Conservation (phyloP, 1,140 invertebrate species). For the Asobara japonica region DNA sequence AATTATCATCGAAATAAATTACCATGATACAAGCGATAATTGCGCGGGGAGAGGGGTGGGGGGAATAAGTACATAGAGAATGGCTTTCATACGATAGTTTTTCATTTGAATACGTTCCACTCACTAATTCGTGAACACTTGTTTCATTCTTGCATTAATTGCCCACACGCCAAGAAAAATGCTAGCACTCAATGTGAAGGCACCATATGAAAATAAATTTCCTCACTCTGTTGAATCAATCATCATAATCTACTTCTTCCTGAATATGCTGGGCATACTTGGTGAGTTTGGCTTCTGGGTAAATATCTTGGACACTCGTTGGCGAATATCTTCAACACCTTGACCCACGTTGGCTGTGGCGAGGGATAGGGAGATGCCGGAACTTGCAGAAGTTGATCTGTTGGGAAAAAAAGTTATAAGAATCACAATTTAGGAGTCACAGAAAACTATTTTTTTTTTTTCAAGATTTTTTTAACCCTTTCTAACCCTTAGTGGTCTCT, state of each 20-base stretch:
- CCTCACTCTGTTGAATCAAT: background rate
- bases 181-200: background rate
- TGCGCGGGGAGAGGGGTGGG: background rate
- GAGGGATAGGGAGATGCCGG: constrained; percentile 58
- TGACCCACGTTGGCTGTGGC: constrained; percentile 67
- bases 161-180: constrained; percentile 9
- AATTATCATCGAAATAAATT: background rate
- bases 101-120: background rate
- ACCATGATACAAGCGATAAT: background rate
- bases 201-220: constrained; percentile 2
- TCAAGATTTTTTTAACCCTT: too few relatives aligned
- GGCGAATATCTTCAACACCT: constrained; percentile 72
- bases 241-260: constrained; percentile 57
- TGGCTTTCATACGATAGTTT: too few relatives aligned
- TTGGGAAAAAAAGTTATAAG: constrained; percentile 13
- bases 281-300: constrained; percentile 64
- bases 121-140: background rate
- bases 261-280: constrained; percentile 62
- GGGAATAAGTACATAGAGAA: too few relatives aligned
- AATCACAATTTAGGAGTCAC: too few relatives aligned
- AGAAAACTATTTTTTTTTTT: too few relatives aligned
- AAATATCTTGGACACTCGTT: constrained; percentile 72
- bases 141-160: too few relatives aligned
- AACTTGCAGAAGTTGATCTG: constrained; percentile 55
- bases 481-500: too few relatives aligned